Base-by-base conservation (phyloP, 2,888 invertebrate species). In the Sussaba pulchella region DNA sequence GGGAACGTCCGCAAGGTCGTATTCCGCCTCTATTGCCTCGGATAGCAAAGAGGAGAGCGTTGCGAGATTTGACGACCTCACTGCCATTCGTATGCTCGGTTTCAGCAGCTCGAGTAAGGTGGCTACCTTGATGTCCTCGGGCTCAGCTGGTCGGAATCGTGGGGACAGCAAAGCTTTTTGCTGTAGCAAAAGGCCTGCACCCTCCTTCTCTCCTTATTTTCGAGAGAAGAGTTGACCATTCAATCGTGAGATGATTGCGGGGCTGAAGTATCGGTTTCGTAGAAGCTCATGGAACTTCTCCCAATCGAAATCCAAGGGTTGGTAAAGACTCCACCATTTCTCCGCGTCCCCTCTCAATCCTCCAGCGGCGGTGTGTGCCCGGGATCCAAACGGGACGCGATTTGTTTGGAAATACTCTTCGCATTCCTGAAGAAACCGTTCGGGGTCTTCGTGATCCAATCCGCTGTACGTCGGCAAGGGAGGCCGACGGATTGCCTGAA, bases 401-500 rank as follows among this genome's bases (percentile, higher is more conserved):
- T 26, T 26, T 0, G 14, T 12, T 2, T 12, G n/a, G 4, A 63
- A 45, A 24, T 43, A 63, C 24, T 63, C 45, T 5, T 43, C 43
- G 45, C 63, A 63, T 0, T 24, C 9, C 10, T n/a, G 43, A 2
- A 63, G 12, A 8, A 63, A 63, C 2, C 39, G 43, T n/a, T 63
- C 43, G 4, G 63, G 63, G 6, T 63, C 63, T 21, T 63, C 45
- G 63, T 45, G 12, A 4, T 63, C 63, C 6, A 3, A 3, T 1
- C 63, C 63, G n/a, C 24, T 24, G 45, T 45, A 63, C 2, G 8
- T 43, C 12, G 63, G 63, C n/a, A 63, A 8, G n/a, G 43, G 63
- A 9, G 43, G 43, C 2, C 43, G 24, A 2, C 43, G 45, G 1
- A 17, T 17, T 0, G 5, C n/a, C 5, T 24, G 43, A 14, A 43